Evolutionary conservation across 1,140 invertebrate genomes (phyloP).

Genomic region (Psix sp.): DNA sequence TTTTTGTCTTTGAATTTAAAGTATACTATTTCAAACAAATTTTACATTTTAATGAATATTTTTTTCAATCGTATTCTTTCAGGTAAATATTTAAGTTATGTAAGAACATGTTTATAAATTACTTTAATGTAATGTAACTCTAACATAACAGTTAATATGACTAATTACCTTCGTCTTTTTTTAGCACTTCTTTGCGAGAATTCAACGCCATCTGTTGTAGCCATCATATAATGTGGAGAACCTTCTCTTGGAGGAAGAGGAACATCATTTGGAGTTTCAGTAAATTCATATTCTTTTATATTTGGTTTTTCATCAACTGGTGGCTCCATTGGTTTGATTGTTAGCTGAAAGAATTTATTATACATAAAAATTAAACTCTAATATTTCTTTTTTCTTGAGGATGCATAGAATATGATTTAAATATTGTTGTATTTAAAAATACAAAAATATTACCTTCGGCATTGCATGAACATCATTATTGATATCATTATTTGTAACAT

Average conservation of each 20-base stretch:
- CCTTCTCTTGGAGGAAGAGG: slow-evolving; percentile 67
- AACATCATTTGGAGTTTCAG: slow-evolving; percentile 64
- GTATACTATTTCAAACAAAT: no score
- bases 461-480: slow-evolving; percentile 62
- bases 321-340: slow-evolving; percentile 69
- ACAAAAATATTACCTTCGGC: slow-evolving; percentile 63
- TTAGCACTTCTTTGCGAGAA: slow-evolving; percentile 72
- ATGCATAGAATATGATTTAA: no score
- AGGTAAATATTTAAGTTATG: no score
- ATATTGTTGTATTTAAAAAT: no score
- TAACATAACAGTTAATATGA: slow-evolving; percentile 5
- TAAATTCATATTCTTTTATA: slow-evolving; percentile 56
- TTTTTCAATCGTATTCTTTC: no score
- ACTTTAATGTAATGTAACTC: no score
- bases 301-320: slow-evolving; percentile 55
- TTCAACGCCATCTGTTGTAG: slow-evolving; percentile 68
- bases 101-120: no score
- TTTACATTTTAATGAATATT: no score
- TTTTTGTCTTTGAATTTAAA: no score
- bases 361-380: no score
- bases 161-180: slow-evolving; percentile 67
- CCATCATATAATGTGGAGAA: slow-evolving; percentile 75
- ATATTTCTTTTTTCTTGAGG: no score
- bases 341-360: slow-evolving; percentile 62
- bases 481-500: slow-evolving; percentile 58